Evolutionary conservation across 2,888 invertebrate genomes (phyloP).

Genomic region (Osmoderma eremita): DNA sequence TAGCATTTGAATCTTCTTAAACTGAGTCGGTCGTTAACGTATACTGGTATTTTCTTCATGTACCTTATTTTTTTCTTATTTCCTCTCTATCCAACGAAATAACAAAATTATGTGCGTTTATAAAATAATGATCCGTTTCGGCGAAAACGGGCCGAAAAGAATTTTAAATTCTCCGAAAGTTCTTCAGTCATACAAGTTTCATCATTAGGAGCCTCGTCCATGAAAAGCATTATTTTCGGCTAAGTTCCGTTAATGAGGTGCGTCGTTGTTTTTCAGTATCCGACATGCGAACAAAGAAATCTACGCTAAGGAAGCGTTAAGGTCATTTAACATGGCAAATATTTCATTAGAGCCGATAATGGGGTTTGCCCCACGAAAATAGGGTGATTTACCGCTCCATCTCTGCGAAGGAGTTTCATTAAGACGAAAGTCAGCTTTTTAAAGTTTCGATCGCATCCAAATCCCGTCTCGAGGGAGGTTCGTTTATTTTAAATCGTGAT

Average conservation of each 20-base stretch:
- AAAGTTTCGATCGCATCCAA: constrained; percentile 3
- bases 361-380: not conserved
- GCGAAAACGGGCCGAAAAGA: too few relatives aligned
- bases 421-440: constrained; percentile 7
- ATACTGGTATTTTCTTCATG: too few relatives aligned
- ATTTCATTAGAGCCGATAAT: constrained; percentile 23
- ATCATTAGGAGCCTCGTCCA: too few relatives aligned
- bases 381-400: not conserved
- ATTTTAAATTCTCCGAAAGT: too few relatives aligned
- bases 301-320: constrained; percentile 6
- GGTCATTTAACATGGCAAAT: constrained; percentile 24
- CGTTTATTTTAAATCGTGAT: too few relatives aligned
- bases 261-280: constrained; percentile 2
- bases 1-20: too few relatives aligned
- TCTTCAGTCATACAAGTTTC: too few relatives aligned
- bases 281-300: constrained; percentile 2
- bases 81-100: too few relatives aligned
- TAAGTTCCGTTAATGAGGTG: constrained; percentile 4
- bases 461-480: not conserved
- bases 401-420: constrained; percentile 8
- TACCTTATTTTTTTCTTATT: too few relatives aligned
- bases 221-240: not conserved
- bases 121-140: too few relatives aligned
- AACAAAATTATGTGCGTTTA: too few relatives aligned
- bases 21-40: too few relatives aligned